Evolutionary conservation across 2,113 vertebrate genomes (phyloP).

Genomic region (Oncorhynchus gorbuscha): DNA sequence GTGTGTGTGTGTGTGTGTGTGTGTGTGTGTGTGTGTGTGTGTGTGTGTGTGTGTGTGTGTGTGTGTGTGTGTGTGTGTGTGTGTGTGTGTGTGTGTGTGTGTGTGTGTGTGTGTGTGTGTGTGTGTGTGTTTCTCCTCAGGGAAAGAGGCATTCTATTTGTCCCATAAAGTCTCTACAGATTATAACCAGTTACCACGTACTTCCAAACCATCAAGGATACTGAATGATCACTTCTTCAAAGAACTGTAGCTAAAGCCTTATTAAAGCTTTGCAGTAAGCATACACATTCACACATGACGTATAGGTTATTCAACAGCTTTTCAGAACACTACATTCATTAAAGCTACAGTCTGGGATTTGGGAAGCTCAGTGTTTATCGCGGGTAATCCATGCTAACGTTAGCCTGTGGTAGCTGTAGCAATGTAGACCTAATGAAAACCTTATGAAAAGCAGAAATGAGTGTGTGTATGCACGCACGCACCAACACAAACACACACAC

Average conservation of each 20-base stretch:
- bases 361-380: too few species aligned
- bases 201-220: neutral
- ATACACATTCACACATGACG: neutral
- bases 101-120: constrained; percentile 1
- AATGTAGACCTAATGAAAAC: too few species aligned
- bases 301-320: neutral
- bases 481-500: neutral
- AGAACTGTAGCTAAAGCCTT: neutral
- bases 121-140: neutral
- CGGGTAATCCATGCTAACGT: too few species aligned
- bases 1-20: neutral
- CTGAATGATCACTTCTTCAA: neutral
- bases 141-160: neutral
- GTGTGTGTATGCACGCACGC: too few species aligned
- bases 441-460: too few species aligned
- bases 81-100: constrained; percentile 12
- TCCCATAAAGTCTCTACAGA: neutral
- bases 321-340: too few species aligned
- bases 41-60: constrained; percentile 17
- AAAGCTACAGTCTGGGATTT: too few species aligned
- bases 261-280: neutral
- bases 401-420: too few species aligned
- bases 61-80: constrained; percentile 1
- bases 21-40: constrained; percentile 27
- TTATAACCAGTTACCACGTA: neutral